These are phyloP conservation scores for Larimichthys polyactis DNA, from an alignment of 2,113 vertebrate species.

Conservation along the genomic window DNA sequence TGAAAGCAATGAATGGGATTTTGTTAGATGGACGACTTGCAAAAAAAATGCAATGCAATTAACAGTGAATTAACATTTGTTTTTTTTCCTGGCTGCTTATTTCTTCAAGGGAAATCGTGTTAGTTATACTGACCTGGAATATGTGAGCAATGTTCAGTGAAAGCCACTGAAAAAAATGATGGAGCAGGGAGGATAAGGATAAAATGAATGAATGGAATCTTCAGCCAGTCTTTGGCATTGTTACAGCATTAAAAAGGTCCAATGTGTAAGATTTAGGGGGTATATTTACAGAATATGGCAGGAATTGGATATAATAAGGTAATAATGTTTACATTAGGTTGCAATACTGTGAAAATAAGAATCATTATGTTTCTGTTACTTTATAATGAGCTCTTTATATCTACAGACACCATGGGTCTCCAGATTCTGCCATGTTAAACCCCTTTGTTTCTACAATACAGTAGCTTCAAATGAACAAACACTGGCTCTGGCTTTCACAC, in stretches of 20 bases:
- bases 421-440: too few species aligned
- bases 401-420: too few species aligned
- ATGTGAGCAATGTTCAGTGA: neutral
- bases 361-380: too few species aligned
- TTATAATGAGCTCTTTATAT: too few species aligned
- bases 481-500: too few species aligned
- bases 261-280: too few species aligned
- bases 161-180: too few species aligned
- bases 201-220: neutral
- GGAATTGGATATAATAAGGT: too few species aligned
- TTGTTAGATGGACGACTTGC: neutral
- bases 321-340: too few species aligned
- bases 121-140: neutral
- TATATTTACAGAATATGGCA: too few species aligned
- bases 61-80: neutral
- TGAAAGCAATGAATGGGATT: neutral
- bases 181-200: neutral
- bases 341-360: too few species aligned
- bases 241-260: too few species aligned
- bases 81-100: neutral
- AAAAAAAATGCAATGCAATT: neutral
- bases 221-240: neutral
- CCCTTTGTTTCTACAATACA: neutral
- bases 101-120: neutral
- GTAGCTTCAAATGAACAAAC: neutral